Conservation (phyloP, 2,797 vertebrate genomes). For the Percopsis omiscomaycus region DNA sequence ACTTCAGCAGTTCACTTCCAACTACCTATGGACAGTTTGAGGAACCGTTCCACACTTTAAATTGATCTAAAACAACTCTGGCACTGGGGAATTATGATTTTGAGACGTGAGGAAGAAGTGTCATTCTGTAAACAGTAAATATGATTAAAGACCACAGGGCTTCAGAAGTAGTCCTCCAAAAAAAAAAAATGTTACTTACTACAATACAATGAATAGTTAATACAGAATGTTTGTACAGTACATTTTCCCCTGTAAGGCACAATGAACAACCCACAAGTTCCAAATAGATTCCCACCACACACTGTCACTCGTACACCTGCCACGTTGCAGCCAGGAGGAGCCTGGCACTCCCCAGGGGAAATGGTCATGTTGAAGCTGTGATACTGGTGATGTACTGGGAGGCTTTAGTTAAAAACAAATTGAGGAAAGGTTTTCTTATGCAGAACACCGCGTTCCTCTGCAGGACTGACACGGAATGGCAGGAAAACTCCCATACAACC, state of each 20-base stretch:
- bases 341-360: constrained; percentile 14
- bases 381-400: constrained; percentile 26
- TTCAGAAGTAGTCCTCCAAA: constrained; percentile 19
- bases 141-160: constrained; percentile 31
- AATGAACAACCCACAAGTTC: constrained; percentile 27
- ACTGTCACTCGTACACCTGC: constrained; percentile 20
- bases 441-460: too few species aligned
- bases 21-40: too few species aligned
- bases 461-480: too few species aligned
- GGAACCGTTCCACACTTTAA: neutral
- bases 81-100: neutral
- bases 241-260: constrained; percentile 40
- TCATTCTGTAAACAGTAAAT: neutral
- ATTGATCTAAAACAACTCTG: neutral
- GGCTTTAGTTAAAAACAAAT: neutral
- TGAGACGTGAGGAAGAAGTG: neutral
- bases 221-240: constrained; percentile 30
- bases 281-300: constrained; percentile 17
- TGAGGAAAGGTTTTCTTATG: constrained; percentile 4
- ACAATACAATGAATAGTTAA: constrained; percentile 46
- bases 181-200: constrained; percentile 42
- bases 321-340: constrained; percentile 16
- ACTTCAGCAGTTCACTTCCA: neutral
- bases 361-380: constrained; percentile 30
- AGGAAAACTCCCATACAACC: neutral